Evolutionary conservation across 2,113 vertebrate species (phyloP).

Genomic region (Elephas maximus): DNA sequence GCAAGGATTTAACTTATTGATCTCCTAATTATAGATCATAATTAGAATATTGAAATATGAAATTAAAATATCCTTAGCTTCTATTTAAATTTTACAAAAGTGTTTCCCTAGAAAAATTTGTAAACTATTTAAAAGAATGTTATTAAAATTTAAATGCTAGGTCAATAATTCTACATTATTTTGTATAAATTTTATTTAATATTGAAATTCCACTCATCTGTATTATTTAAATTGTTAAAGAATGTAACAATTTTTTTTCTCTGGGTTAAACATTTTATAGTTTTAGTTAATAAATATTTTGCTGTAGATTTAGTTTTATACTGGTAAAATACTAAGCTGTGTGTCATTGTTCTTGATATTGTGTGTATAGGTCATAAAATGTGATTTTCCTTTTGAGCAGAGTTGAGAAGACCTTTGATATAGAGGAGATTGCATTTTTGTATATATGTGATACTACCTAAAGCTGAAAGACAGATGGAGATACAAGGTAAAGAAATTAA

Average conservation of each 20-base stretch:
- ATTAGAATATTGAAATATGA: constrained; percentile 25
- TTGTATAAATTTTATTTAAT: constrained; percentile 50
- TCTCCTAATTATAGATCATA: constrained; percentile 49
- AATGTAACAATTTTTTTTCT: neutral
- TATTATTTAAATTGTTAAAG: neutral
- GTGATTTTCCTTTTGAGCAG: constrained; percentile 24
- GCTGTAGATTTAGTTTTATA: neutral
- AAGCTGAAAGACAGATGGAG: neutral
- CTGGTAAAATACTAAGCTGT: neutral
- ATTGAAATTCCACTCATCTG: neutral
- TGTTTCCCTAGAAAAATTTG: neutral
- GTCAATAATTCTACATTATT: constrained; percentile 1
- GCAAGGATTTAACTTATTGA: constrained; percentile 30
- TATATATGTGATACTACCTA: neutral
- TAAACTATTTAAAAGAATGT: neutral
- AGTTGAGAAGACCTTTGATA: neutral
- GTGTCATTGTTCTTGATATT: neutral
- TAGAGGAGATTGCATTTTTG: neutral
- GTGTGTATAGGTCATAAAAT: neutral
- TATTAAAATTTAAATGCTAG: neutral
- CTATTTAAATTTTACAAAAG: neutral
- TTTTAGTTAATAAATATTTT: constrained; percentile 35
- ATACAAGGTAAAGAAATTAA: neutral
- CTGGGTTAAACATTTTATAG: neutral
- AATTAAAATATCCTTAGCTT: neutral